These are phyloP conservation scores for Puffinus mauretanicus DNA, from an alignment of 2,113 vertebrate genomes.

Conservation along the genomic window DNA sequence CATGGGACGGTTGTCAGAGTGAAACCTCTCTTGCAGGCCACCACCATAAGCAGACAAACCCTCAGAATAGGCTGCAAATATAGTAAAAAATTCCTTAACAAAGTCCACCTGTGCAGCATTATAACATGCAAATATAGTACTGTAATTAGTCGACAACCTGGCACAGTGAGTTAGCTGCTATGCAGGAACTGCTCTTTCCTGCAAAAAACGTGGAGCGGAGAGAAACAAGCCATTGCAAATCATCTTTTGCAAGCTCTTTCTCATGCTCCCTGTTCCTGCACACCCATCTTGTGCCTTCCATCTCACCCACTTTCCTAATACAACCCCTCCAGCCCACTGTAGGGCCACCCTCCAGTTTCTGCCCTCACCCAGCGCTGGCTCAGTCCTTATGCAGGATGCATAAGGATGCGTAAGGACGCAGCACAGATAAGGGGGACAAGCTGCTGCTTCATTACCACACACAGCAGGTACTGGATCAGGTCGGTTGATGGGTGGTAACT, in stretches of 20 bases:
- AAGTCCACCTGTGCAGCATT: neutral
- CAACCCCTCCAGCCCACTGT: neutral
- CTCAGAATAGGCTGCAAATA: neutral
- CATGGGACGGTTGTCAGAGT: neutral
- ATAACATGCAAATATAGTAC: neutral
- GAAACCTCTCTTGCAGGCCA: neutral
- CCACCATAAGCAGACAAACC: neutral
- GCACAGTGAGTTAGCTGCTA: neutral
- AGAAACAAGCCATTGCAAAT: neutral
- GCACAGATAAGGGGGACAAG: neutral
- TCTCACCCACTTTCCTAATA: neutral
- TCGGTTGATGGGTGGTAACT: neutral
- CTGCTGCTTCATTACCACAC: neutral
- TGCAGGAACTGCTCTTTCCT: neutral
- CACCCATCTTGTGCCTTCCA: neutral
- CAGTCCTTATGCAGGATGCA: neutral
- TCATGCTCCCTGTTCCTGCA: neutral
- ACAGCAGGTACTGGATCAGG: neutral
- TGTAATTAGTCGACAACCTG: neutral
- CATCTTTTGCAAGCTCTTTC: neutral
- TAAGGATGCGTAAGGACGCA: neutral
- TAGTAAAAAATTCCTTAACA: neutral
- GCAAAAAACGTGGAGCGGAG: fast-evolving
- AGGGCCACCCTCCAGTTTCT: neutral
- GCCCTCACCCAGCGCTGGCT: neutral